phyloP scores from a whole-genome alignment of 2,888 invertebrate genomes.

The Cephonodes hylas region DNA sequence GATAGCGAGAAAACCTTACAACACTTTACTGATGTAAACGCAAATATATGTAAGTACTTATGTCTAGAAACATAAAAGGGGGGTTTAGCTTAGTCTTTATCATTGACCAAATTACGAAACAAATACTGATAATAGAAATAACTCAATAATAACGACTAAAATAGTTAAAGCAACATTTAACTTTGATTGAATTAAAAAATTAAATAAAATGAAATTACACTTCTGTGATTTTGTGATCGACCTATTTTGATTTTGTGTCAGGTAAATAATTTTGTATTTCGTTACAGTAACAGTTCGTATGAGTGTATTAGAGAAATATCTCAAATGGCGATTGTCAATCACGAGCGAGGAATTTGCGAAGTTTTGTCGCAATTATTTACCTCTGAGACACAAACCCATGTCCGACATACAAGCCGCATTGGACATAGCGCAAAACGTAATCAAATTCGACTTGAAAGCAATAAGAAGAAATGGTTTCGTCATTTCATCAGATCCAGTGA shows the following conservation, averaged over 20 bases:
- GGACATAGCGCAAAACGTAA: conserved; percentile 74
- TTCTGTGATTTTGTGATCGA: too few species aligned
- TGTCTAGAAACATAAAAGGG: not conserved
- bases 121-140: too few species aligned
- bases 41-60: conserved; percentile 59
- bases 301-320: conserved; percentile 60
- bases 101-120: too few species aligned
- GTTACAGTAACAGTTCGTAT: conserved; percentile 66
- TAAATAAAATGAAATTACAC: too few species aligned
- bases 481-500: conserved; percentile 79
- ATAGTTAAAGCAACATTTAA: too few species aligned
- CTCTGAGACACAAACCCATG: conserved; percentile 67
- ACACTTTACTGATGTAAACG: conserved; percentile 48
- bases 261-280: not conserved
- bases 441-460: conserved; percentile 76
- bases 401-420: conserved; percentile 78
- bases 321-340: conserved; percentile 59
- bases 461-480: conserved; percentile 83
- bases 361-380: conserved; percentile 62
- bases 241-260: not conserved
- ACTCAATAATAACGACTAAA: too few species aligned
- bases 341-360: conserved; percentile 58
- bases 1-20: conserved; percentile 35
- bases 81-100: not conserved
- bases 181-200: too few species aligned